A percentile compares a stretch with the other conserved stretches of the same genome.
Conservation (phyloP, 2,888 invertebrate genomes). For the Thecophora atra region DNA sequence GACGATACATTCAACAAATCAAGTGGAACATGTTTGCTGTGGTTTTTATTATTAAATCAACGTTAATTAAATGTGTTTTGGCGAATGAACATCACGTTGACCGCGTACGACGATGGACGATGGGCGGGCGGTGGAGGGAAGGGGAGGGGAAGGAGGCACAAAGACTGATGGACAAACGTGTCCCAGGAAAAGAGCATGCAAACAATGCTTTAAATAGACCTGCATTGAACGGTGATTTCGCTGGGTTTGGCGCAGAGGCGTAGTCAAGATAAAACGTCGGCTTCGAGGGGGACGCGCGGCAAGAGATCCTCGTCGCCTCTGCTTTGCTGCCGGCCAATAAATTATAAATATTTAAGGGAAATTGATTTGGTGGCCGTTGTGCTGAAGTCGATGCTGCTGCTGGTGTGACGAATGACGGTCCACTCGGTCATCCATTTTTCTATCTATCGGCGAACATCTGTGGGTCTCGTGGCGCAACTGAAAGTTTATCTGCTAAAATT, state of each 20-base stretch:
- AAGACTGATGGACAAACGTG: constrained; percentile 16
- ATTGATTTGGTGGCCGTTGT: constrained; percentile 12
- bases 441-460: constrained; percentile 11
- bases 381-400: background rate
- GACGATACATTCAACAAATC: constrained; percentile 25
- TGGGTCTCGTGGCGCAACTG: background rate
- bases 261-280: background rate
- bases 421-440: background rate
- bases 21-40: constrained; percentile 29
- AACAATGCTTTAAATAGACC: background rate
- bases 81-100: constrained; percentile 9
- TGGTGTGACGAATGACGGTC: constrained; percentile 29
- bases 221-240: background rate
- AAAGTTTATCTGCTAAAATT: constrained; percentile 4
- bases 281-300: too few relatives aligned
- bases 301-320: background rate
- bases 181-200: background rate
- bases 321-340: background rate
- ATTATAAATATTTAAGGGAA: constrained; percentile 23
- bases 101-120: background rate
- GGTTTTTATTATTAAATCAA: constrained; percentile 38
- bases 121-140: background rate
- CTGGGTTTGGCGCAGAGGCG: background rate
- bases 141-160: constrained; percentile 1
- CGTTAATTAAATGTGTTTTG: constrained; percentile 34